A percentile compares a stretch with the other conserved stretches of the same genome.
Conservation (phyloP, 2,797 vertebrate species). For the Anabas testudineus region DNA sequence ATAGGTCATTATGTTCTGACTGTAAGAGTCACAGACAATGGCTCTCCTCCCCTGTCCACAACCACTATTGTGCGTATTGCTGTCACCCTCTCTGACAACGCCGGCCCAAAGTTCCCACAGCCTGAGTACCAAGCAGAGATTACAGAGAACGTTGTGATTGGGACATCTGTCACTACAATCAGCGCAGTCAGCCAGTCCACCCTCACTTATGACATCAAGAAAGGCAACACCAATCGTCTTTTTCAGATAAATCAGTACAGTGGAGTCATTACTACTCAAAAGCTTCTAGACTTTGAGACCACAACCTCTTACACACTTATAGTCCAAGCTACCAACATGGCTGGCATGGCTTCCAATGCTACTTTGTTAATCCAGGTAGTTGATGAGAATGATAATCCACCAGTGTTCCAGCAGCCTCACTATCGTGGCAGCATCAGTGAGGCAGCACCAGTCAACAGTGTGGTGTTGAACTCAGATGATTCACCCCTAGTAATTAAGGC, state of each 20-base stretch:
- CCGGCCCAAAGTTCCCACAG: constrained; percentile 92
- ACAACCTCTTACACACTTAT: constrained; percentile 87
- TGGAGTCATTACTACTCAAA: constrained; percentile 93
- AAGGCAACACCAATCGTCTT: constrained; percentile 86
- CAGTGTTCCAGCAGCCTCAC: constrained; percentile 91
- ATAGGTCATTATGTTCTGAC: constrained; percentile 94
- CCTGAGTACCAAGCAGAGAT: constrained; percentile 94
- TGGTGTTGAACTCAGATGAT: constrained; percentile 87
- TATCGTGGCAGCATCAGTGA: constrained; percentile 94
- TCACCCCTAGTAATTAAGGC: constrained; percentile 93
- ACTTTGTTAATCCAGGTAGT: constrained; percentile 90
- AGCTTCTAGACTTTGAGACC: constrained; percentile 89
- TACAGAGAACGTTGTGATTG: constrained; percentile 89
- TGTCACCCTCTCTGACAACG: constrained; percentile 94
- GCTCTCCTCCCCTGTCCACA: constrained; percentile 90
- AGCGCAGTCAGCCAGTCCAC: constrained; percentile 94
- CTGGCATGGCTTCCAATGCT: constrained; percentile 93
- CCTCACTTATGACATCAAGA: constrained; percentile 92
- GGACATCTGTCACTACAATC: constrained; percentile 91
- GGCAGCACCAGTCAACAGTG: constrained; percentile 91
- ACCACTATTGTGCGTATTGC: constrained; percentile 92
- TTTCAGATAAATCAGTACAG: constrained; percentile 97
- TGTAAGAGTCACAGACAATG: constrained; percentile 91
- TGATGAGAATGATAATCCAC: constrained; percentile 96
- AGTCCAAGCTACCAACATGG: constrained; percentile 95